Evolutionary conservation across 1,140 invertebrate species (phyloP).

Genomic region (Ridgeia piscesae): DNA sequence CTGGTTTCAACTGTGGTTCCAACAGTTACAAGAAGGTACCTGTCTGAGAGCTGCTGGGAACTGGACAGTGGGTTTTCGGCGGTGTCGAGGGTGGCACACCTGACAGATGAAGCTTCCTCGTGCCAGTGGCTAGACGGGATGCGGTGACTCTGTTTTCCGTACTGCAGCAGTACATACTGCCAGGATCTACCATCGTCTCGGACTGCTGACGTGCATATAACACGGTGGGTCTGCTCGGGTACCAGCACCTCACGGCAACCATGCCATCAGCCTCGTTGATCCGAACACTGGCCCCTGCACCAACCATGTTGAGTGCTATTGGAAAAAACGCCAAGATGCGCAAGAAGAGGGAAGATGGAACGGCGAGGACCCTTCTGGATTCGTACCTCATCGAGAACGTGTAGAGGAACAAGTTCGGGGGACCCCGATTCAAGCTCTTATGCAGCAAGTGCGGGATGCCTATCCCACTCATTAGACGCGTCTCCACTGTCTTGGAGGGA

Average conservation of each 20-base stretch:
- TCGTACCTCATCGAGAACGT: not conserved
- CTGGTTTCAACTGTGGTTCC: too few species aligned
- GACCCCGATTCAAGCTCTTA: not conserved
- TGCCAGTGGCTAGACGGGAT: not conserved
- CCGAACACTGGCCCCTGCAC: not conserved
- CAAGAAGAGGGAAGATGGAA: not conserved
- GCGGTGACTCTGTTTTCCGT: not conserved
- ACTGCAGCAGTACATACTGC: not conserved
- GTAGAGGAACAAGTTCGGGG: not conserved
- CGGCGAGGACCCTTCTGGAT: not conserved
- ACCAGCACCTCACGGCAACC: not conserved
- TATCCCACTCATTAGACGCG: not conserved
- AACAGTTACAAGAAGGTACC: too few species aligned
- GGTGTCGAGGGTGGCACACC: not conserved
- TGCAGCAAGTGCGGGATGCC: not conserved
- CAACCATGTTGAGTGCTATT: not conserved
- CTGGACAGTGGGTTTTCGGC: not conserved
- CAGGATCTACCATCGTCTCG: not conserved
- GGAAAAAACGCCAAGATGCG: not conserved
- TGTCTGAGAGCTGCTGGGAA: too few species aligned
- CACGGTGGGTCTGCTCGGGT: not conserved
- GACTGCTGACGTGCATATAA: not conserved
- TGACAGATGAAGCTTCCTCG: not conserved
- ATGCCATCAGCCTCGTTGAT: not conserved
- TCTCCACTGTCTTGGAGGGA: not conserved